Base-by-base conservation (phyloP, 2,113 vertebrate species). In the Morone saxatilis region DNA sequence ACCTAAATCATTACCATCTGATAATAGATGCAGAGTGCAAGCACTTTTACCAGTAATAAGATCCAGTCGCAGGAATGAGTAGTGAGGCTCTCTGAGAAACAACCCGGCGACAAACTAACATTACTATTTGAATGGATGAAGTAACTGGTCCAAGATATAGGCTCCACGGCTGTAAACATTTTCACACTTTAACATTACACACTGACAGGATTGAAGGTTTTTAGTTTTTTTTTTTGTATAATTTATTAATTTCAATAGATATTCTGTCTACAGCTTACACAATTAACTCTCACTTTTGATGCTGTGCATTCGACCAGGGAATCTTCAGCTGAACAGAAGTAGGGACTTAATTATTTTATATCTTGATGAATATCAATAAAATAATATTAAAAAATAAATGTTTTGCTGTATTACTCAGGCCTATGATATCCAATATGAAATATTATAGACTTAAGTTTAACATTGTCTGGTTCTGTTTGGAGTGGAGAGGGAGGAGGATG, bases 401-500 rank as follows among this genome's bases (percentile, higher is more conserved):
- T 61, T 61, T 59, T 61, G 16, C 10, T 7, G 16, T 40, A 36
- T 67, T 25, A 25, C 38, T 59, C 4, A 50, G 66, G 54, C 17
- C 16, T 54, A 25, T 22, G 25, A 48, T 45, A 48, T 57, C 14
- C 53, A 16, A 7, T 50, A 36, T 85, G 60, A 63, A 6, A 31
- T 50, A 19, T 40, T 75, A 14, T 61, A 13, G 59, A 20, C 4
- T 68, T 57, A 74, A 16, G 45, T 74, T 74, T 11, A 79, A 83
- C 4, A 51, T 31, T 31, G 8, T 50, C 45, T 38, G 57, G 31
- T 45, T 69, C 50, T 71, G 63, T 57, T 83, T 48, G 16, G 36
- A 45, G 53, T 59, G 62, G 25, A 47, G 56, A 65, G 20, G 53
- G 5, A 41, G 19, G 22, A 50, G 50, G 61, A 53, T 47, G 38